phyloP scores from a whole-genome alignment of 2,113 vertebrate genomes.

The Spermophilus dauricus region DNA sequence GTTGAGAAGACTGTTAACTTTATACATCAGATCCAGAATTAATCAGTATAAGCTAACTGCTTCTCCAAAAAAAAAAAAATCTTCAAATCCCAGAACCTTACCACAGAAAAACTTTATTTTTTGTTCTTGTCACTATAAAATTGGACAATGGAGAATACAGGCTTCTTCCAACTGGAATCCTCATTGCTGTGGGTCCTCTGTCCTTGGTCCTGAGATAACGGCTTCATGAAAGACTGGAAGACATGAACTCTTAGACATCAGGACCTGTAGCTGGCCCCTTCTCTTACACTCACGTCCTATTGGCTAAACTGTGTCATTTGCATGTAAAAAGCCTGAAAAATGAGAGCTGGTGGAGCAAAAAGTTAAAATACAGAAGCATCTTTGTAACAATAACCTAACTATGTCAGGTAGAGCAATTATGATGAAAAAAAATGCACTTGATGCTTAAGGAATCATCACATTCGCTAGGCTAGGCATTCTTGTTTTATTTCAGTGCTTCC shows the following conservation, averaged over 20 bases:
- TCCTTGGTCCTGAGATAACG: neutral
- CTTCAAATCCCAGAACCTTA: neutral
- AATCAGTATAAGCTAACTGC: neutral
- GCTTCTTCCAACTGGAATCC: neutral
- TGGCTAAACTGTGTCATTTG: neutral
- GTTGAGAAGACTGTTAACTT: neutral
- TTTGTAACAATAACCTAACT: neutral
- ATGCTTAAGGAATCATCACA: neutral
- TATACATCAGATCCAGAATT: neutral
- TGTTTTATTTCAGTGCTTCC: neutral
- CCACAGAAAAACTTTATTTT: neutral
- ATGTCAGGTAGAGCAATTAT: neutral
- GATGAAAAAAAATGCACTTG: neutral
- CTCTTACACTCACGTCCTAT: neutral
- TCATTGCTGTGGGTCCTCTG: neutral
- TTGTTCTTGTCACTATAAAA: neutral
- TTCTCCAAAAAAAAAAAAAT: neutral
- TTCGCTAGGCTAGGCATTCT: neutral
- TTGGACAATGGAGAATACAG: neutral
- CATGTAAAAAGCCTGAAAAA: neutral
- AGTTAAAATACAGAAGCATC: neutral
- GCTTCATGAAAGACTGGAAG: neutral
- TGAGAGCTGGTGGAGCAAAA: neutral
- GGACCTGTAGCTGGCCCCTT: neutral
- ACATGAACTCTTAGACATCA: neutral